phyloP scores from a whole-genome alignment of 2,888 invertebrate genomes.

The Drosophila pegasa region DNA sequence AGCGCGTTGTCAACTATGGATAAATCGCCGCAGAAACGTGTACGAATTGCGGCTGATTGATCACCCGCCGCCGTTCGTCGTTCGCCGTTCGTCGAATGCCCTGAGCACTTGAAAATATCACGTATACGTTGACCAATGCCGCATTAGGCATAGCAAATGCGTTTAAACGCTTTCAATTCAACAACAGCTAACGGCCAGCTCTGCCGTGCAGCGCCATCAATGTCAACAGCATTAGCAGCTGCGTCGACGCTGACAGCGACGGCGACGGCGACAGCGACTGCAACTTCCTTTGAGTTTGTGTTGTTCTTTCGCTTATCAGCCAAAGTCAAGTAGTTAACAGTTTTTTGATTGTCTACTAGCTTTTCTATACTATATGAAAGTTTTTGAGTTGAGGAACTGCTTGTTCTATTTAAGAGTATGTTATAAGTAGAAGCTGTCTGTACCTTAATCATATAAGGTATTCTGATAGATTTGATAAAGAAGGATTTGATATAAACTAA shows the following conservation, averaged over 20 bases:
- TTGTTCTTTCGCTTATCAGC: slow-evolving; percentile 34
- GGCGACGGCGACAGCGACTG: neutral
- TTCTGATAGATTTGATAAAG: neutral
- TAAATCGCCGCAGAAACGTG: slow-evolving; percentile 53
- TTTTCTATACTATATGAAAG: neutral
- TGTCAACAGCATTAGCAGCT: slow-evolving; percentile 8
- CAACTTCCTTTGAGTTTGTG: neutral
- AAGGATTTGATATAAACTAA: neutral
- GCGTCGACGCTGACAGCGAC: slow-evolving; percentile 1
- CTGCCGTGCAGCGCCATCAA: slow-evolving; percentile 4
- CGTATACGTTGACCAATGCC: slow-evolving; percentile 52
- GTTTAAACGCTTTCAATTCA: slow-evolving; percentile 32
- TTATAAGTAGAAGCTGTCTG: neutral
- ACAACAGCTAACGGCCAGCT: slow-evolving; percentile 13
- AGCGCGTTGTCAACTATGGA: slow-evolving; percentile 42
- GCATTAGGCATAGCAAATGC: slow-evolving; percentile 37
- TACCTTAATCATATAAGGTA: no score
- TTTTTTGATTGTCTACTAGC: slow-evolving; percentile 7
- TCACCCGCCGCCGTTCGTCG: no score
- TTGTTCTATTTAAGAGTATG: neutral
- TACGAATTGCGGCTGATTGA: slow-evolving; percentile 40
- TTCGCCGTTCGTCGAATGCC: neutral
- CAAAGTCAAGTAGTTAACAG: slow-evolving; percentile 9
- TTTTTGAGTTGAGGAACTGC: neutral
- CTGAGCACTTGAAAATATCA: slow-evolving; percentile 35